Conservation (phyloP, 1,140 invertebrate species). For the Argopecten irradians region DNA sequence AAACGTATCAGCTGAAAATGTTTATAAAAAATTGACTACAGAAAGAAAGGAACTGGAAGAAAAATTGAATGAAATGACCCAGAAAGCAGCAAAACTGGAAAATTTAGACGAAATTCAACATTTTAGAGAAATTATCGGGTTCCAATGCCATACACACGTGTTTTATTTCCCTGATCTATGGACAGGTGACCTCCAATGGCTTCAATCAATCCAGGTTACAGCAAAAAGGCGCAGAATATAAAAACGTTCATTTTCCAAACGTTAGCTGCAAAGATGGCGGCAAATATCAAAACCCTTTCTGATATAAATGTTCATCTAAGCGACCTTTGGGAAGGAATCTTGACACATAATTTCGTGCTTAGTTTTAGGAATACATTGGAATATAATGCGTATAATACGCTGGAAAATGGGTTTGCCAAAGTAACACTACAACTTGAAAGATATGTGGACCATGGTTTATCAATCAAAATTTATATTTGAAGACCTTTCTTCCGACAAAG, state of each 20-base stretch:
- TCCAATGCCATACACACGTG: not conserved
- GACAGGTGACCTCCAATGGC: constrained; percentile 41
- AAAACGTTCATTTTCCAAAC: not conserved
- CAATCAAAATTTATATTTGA: too few species aligned
- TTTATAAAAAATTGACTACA: not conserved
- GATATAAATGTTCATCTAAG: not conserved
- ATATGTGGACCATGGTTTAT: too few species aligned
- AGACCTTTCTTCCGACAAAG: too few species aligned
- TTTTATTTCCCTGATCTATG: constrained; percentile 38
- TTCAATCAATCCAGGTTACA: constrained; percentile 19
- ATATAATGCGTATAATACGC: constrained; percentile 17
- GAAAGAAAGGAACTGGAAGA: constrained; percentile 19
- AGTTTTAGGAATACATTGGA: constrained; percentile 41
- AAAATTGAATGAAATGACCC: constrained; percentile 31
- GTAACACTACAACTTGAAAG: not conserved
- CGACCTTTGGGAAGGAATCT: constrained; percentile 35
- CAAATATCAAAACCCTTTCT: not conserved
- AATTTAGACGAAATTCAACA: not conserved
- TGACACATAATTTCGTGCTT: constrained; percentile 34
- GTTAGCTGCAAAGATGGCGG: not conserved
- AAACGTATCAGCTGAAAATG: constrained; percentile 37
- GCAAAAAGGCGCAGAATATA: not conserved
- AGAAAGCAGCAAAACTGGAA: constrained; percentile 31
- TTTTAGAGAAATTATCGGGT: constrained; percentile 37
- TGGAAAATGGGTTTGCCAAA: constrained; percentile 5